Conservation (phyloP, 2,113 vertebrate species). For the Pygathrix nemaeus region DNA sequence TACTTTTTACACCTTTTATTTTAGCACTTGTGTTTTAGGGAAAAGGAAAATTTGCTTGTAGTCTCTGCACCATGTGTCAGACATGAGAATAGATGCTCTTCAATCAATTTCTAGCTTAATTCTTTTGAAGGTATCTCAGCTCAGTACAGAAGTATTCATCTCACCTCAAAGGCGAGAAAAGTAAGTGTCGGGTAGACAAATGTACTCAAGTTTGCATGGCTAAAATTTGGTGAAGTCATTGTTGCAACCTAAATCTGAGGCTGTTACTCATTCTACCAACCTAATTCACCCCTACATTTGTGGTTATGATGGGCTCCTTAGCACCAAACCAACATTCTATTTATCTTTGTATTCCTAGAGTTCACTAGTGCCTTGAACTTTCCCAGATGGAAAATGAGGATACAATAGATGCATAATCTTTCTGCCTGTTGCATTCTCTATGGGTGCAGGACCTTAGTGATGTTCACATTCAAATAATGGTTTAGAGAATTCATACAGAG, state of each 20-base stretch:
- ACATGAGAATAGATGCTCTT: not conserved
- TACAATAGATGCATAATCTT: accelerated
- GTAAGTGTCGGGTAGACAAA: not conserved
- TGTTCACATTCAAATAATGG: not conserved
- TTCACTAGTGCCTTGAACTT: not conserved
- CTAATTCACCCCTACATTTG: not conserved
- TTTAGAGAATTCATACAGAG: too few relatives aligned
- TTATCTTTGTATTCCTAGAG: not conserved
- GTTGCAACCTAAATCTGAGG: not conserved
- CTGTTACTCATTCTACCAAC: not conserved
- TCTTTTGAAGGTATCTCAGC: not conserved
- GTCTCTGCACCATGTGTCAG: not conserved
- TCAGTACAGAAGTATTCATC: not conserved
- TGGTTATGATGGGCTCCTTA: too few relatives aligned
- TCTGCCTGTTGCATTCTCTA: not conserved
- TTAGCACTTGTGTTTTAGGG: not conserved
- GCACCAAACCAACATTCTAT: too few relatives aligned
- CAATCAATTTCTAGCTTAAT: not conserved
- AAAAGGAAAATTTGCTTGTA: not conserved
- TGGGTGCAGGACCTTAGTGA: accelerated
- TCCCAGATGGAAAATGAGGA: not conserved
- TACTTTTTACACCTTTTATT: not conserved
- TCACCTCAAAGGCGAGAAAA: not conserved
- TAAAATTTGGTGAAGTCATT: accelerated
- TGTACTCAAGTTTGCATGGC: not conserved